Conservation (phyloP, 2,888 invertebrate genomes). For the Torymus auratus region DNA sequence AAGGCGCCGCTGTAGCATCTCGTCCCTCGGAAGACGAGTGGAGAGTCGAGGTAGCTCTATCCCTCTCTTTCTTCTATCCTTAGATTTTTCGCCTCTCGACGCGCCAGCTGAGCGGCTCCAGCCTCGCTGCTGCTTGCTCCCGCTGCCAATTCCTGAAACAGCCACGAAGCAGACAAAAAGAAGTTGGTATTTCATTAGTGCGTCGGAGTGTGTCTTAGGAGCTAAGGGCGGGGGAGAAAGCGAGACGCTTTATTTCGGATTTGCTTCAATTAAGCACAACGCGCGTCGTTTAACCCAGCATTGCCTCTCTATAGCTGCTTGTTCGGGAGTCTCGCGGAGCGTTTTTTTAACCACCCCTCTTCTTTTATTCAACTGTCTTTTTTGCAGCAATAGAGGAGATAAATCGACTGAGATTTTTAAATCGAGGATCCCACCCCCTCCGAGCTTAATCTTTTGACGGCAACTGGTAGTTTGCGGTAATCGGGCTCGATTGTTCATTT, state of each 20-base stretch:
- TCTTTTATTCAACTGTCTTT: no score
- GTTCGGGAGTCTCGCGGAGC: background rate
- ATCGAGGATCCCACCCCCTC: no score
- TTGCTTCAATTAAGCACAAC: constrained; percentile 46
- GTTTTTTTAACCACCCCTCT: no score
- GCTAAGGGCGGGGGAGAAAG: constrained; percentile 48
- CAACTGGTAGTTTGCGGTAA: no score
- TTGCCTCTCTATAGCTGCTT: background rate
- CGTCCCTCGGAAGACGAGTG: constrained; percentile 21
- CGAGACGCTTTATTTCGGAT: constrained; percentile 63
- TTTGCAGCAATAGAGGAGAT: no score
- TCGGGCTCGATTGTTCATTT: no score
- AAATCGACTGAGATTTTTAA: no score
- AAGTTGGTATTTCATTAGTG: constrained; percentile 48
- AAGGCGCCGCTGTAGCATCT: constrained; percentile 35
- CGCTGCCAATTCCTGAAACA: constrained; percentile 51
- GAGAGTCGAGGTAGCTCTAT: background rate
- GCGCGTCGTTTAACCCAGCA: constrained; percentile 26
- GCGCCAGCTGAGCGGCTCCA: constrained; percentile 17
- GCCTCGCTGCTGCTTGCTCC: background rate
- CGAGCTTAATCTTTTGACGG: no score
- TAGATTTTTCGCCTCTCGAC: constrained; percentile 42
- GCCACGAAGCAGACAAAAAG: constrained; percentile 4
- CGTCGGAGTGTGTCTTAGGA: constrained; percentile 32
- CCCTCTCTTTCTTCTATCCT: constrained; percentile 1